phyloP scores from a whole-genome alignment of 2,888 invertebrate species.

The Dolichomitus sp. region DNA sequence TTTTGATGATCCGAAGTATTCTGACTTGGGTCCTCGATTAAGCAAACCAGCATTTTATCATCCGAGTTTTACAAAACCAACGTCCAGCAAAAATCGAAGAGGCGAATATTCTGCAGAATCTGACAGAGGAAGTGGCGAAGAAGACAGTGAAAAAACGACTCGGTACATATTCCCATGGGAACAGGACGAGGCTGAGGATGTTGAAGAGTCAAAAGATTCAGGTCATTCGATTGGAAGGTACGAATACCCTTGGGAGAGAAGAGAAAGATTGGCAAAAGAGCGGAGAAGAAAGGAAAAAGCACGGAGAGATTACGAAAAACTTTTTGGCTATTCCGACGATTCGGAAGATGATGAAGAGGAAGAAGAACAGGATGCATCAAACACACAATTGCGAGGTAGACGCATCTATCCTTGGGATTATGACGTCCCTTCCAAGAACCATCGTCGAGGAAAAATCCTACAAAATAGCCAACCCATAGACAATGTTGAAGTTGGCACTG shows the following conservation, averaged over 20 bases:
- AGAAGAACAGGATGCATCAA: slow-evolving; percentile 64
- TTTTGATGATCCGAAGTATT: slow-evolving; percentile 78
- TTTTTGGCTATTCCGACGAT: slow-evolving; percentile 44
- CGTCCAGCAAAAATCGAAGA: slow-evolving; percentile 69
- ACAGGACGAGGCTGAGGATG: slow-evolving; percentile 67
- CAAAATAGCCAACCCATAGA: slow-evolving; percentile 64
- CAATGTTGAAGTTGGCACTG: slow-evolving; percentile 69
- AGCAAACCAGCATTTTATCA: slow-evolving; percentile 81
- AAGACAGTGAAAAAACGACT: slow-evolving; percentile 64
- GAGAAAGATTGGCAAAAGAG: slow-evolving; percentile 76
- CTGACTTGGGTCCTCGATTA: slow-evolving; percentile 79
- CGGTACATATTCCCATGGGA: slow-evolving; percentile 80
- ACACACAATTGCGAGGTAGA: slow-evolving; percentile 38
- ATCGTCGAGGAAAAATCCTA: neutral
- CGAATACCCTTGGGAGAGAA: slow-evolving; percentile 84
- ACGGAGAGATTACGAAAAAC: slow-evolving; percentile 50
- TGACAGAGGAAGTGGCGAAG: slow-evolving; percentile 56
- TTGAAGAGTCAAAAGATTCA: slow-evolving; percentile 65
- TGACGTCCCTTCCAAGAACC: slow-evolving; percentile 62
- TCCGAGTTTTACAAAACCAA: slow-evolving; percentile 69
- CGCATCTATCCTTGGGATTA: slow-evolving; percentile 74
- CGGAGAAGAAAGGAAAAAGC: slow-evolving; percentile 54
- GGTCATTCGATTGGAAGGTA: slow-evolving; percentile 69
- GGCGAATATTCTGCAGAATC: slow-evolving; percentile 52
- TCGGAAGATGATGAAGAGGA: slow-evolving; percentile 65